phyloP scores from a whole-genome alignment of 2,113 vertebrate genomes.

The Gnathonemus longibarbis region DNA sequence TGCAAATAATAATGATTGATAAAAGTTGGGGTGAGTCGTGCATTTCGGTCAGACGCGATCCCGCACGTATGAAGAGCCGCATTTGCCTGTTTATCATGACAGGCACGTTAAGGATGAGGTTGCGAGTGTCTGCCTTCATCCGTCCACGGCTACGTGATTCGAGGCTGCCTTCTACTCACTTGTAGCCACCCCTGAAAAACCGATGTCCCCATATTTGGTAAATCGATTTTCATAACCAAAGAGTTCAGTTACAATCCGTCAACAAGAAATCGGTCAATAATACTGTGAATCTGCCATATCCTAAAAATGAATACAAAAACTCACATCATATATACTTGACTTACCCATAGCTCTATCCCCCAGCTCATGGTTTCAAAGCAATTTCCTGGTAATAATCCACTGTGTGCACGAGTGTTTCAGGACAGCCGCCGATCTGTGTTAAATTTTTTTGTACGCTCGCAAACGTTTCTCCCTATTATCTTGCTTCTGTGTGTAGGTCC shows the following conservation, averaged over 20 bases:
- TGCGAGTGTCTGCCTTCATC: not conserved
- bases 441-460: not conserved
- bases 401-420: not conserved
- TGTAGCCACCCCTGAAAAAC: not conserved
- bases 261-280: not conserved
- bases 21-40: not conserved
- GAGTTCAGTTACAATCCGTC: not conserved
- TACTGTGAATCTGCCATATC: slow-evolving; percentile 11
- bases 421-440: not conserved
- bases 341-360: slow-evolving; percentile 23
- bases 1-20: not conserved
- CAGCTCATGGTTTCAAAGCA: slow-evolving; percentile 18
- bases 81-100: not conserved
- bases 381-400: slow-evolving; percentile 14
- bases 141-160: not conserved
- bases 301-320: not conserved
- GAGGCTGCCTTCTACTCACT: not conserved
- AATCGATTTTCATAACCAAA: not conserved
- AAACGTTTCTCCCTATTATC: not conserved
- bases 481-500: not conserved
- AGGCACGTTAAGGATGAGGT: not conserved
- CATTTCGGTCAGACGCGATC: not conserved
- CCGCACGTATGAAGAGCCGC: not conserved
- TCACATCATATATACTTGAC: not conserved
- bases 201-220: not conserved